phyloP scores from a whole-genome alignment of 2,113 vertebrate species.

The Tychaedon coryphoeus region DNA sequence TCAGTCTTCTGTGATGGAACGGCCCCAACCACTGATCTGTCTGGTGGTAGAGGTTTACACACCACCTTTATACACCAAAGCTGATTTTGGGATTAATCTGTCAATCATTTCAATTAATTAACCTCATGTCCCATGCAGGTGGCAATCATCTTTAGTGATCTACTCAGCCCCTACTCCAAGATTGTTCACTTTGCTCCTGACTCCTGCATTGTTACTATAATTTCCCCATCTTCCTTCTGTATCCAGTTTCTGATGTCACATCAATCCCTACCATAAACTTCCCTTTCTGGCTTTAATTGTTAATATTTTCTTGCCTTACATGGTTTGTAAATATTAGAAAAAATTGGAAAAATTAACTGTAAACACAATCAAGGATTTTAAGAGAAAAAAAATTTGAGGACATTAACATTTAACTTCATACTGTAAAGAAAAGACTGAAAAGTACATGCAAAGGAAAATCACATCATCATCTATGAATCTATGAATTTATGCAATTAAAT shows the following conservation, averaged over 20 bases:
- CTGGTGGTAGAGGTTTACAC: background rate
- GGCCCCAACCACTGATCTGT: background rate
- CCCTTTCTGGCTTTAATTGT: background rate
- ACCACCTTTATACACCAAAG: background rate
- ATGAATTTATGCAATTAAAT: slow-evolving; percentile 11
- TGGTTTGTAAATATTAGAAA: background rate
- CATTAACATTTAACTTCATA: background rate
- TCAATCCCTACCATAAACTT: background rate
- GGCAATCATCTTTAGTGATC: background rate
- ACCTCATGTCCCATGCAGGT: background rate
- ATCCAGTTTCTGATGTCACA: background rate
- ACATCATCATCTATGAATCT: background rate
- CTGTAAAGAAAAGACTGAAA: background rate
- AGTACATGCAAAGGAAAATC: slow-evolving; percentile 6
- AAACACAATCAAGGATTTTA: background rate
- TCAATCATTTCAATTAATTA: background rate
- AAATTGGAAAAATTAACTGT: background rate
- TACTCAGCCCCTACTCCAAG: background rate
- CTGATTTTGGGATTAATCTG: background rate
- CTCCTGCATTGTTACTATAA: background rate
- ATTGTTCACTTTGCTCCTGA: background rate
- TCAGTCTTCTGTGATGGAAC: background rate
- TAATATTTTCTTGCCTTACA: background rate
- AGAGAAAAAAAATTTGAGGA: background rate
- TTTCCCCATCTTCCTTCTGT: background rate